Evolutionary conservation across 2,888 invertebrate species (phyloP).

Genomic region (Polylopha cassiicola): DNA sequence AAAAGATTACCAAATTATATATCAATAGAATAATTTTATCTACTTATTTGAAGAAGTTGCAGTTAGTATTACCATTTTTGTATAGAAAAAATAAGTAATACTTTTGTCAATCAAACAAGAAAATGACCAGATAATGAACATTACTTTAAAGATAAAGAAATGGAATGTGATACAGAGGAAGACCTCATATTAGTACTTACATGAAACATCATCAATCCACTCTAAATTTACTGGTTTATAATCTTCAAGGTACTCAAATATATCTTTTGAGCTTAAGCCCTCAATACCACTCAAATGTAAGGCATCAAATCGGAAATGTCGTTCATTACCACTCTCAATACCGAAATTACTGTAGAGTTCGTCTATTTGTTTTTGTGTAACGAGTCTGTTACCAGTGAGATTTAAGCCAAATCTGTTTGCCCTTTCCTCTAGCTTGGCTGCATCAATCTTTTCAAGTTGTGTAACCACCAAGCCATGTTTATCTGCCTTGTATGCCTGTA

Average conservation of each 20-base stretch:
- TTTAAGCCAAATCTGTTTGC: constrained; percentile 67
- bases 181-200: constrained; percentile 77
- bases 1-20: no score
- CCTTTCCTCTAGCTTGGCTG: constrained; percentile 61
- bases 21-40: no score
- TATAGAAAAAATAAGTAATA: no score
- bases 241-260: constrained; percentile 86
- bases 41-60: no score
- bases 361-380: constrained; percentile 69
- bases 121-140: no score
- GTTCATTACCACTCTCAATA: constrained; percentile 75
- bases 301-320: constrained; percentile 82
- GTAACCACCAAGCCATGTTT: constrained; percentile 52
- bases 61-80: no score
- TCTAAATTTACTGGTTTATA: constrained; percentile 87
- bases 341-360: constrained; percentile 64
- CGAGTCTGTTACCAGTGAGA: constrained; percentile 57
- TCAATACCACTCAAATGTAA: constrained; percentile 86
- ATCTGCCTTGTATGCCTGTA: constrained; percentile 54
- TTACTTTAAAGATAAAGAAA: no score
- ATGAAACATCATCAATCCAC: constrained; percentile 88
- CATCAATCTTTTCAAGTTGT: constrained; percentile 62
- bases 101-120: no score
- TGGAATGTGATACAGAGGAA: no score
- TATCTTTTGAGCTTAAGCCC: constrained; percentile 85